These are phyloP conservation scores for Steromphala cineraria DNA, from an alignment of 2,888 invertebrate species.

Conservation along the genomic window DNA sequence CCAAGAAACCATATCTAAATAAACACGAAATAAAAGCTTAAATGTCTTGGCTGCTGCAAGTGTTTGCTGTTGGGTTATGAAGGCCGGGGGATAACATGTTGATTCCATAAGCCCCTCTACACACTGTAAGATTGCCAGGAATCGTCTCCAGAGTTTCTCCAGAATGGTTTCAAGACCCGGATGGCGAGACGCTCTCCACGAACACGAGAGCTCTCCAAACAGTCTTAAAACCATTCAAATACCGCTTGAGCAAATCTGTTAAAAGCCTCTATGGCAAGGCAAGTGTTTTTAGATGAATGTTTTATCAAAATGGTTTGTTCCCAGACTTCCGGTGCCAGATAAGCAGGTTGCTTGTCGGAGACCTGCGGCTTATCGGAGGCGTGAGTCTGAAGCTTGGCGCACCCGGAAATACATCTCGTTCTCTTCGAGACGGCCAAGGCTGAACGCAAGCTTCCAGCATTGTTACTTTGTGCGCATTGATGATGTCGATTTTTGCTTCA, in stretches of 20 bases:
- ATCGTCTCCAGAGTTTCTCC: background rate
- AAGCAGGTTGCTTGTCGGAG: no score
- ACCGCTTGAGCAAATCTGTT: background rate
- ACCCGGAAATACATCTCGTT: background rate
- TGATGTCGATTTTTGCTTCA: constrained; percentile 12
- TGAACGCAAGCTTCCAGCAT: background rate
- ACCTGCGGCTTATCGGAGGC: no score
- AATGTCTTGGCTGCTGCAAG: background rate
- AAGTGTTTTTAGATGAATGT: background rate
- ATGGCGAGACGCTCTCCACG: background rate
- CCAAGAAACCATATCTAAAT: background rate
- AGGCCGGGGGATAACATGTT: background rate
- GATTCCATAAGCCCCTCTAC: background rate
- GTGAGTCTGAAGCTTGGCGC: background rate
- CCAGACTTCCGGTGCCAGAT: no score
- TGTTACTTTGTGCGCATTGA: background rate
- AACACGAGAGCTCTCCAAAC: background rate
- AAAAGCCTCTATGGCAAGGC: background rate
- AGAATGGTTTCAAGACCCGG: background rate
- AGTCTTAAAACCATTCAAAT: constrained; percentile 7
- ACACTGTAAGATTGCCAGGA: background rate
- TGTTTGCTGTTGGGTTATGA: background rate
- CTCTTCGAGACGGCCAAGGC: background rate
- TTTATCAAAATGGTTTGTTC: background rate
- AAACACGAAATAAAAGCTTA: background rate